Base-by-base conservation (phyloP, 2,888 invertebrate species). In the Mythimna impura region DNA sequence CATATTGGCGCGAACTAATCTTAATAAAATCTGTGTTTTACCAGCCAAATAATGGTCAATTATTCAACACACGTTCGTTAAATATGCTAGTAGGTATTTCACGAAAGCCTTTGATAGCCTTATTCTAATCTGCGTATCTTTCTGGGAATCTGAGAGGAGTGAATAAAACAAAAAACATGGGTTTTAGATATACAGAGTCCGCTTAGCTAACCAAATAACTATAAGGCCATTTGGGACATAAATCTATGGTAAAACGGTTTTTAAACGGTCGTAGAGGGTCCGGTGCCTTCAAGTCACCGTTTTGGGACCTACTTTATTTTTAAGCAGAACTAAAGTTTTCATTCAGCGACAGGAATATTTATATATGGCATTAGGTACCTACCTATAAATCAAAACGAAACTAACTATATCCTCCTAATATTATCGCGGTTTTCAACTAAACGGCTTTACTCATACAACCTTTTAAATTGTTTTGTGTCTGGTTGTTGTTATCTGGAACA, bases 41-140 rank as follows among this genome's bases (percentile, higher is more conserved):
- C 71, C 63, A 50, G 62, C 47, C 47, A 70, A 60, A 65, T 71
- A 67, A 22, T 14, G 40, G 14, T 22, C 22, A 61, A 57, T 67
- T 75, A 82, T 82, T 82, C 84, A 25, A 12, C 17, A 9, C 78
- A 71, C 81, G 73, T 54, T 30, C 52, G 7, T 64, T 81, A 67
- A 75, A 73, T 78, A 75, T 78, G 36, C 69, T 77, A 73, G 55
- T n/a, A n/a, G n/a, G n/a, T 83, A 73, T 71, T 71, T 72, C 34
- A 72, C 70, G 22, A 74, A 77, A 62, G 64, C 73, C 55, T 78
- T 61, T 67, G 61, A 78, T 81, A 65, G 58, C 52, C 65, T 60
- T 71, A 78, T 68, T 74, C 62, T 66, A 57, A 82, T 81, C 61
- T 65, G 25, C 17, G 10, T 67, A 78, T 80, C 65, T 71, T 67